Percentiles rank a stretch among this genome's conserved stretches.
Conservation (phyloP, 1,140 invertebrate genomes). For the Diabrotica virgifera region DNA sequence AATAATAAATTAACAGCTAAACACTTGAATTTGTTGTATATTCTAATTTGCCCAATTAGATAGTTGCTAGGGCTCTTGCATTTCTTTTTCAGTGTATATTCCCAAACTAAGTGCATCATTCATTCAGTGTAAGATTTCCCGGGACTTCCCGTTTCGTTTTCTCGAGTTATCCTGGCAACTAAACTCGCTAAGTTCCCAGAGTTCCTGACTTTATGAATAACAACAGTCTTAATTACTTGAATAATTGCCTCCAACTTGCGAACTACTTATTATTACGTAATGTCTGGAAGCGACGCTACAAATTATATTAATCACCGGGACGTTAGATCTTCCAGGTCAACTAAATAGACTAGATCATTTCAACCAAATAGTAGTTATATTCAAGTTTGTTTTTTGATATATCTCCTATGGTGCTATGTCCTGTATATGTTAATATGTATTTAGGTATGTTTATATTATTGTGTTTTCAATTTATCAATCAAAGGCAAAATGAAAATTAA, state of each 20-base stretch:
- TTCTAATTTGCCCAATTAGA: too few relatives aligned
- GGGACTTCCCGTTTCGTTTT: slow-evolving; percentile 6
- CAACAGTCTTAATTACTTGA: slow-evolving; percentile 30
- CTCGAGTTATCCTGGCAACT: slow-evolving; percentile 10
- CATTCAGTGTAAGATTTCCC: background rate
- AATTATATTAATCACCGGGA: slow-evolving; percentile 24
- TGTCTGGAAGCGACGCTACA: slow-evolving; percentile 20
- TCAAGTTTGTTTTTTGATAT: too few relatives aligned
- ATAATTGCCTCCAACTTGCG: slow-evolving; percentile 26
- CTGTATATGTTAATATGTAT: too few relatives aligned
- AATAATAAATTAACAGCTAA: too few relatives aligned
- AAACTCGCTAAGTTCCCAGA: slow-evolving; percentile 16
- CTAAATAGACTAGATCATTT: too few relatives aligned
- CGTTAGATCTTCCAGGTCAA: background rate
- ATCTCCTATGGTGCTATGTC: too few relatives aligned
- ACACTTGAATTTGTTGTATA: too few relatives aligned
- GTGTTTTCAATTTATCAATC: too few relatives aligned
- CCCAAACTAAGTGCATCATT: slow-evolving; percentile 1
- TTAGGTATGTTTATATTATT: too few relatives aligned
- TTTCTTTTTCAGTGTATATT: slow-evolving; percentile 6
- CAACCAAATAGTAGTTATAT: too few relatives aligned
- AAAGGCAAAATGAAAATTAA: too few relatives aligned
- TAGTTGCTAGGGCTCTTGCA: too few relatives aligned
- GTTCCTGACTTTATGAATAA: slow-evolving; percentile 26
- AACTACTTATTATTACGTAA: slow-evolving; percentile 27